A percentile compares a stretch with the other conserved stretches of the same genome.
These are phyloP conservation scores for Meda fulgida DNA, from an alignment of 2,797 vertebrate species.

Conservation along the genomic window DNA sequence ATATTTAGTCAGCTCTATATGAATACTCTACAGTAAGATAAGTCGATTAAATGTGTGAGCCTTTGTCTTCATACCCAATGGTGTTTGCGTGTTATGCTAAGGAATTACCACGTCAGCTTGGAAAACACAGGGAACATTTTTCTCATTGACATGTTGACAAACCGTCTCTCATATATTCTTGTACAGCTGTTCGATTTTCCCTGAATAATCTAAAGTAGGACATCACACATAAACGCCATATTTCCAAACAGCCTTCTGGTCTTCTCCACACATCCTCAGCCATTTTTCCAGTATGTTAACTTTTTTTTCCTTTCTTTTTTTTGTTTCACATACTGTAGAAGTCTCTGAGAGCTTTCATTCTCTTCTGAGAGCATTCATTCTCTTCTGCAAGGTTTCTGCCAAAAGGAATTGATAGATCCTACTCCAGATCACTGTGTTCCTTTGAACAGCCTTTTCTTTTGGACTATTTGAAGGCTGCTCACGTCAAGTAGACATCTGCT, in stretches of 20 bases:
- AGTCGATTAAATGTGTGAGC: constrained; percentile 28
- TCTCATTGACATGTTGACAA: constrained; percentile 42
- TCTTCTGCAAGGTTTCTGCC: not conserved
- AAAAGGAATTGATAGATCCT: not conserved
- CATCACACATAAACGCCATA: constrained; percentile 1
- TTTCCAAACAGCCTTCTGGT: constrained; percentile 18
- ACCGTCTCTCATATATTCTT: constrained; percentile 26
- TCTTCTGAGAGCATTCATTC: not conserved
- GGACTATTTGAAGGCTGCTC: constrained; percentile 1
- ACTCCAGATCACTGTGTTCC: constrained; percentile 11
- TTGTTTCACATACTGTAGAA: not conserved
- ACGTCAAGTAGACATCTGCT: constrained; percentile 40
- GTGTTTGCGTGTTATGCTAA: constrained; percentile 3
- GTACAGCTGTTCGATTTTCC: constrained; percentile 25
- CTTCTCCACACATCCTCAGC: not conserved
- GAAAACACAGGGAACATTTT: constrained; percentile 26
- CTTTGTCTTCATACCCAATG: constrained; percentile 4
- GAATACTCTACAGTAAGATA: constrained; percentile 12
- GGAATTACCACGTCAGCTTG: constrained; percentile 9
- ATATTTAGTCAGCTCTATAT: not conserved
- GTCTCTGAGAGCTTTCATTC: not conserved
- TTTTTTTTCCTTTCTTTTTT: not conserved
- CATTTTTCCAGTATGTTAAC: constrained; percentile 1
- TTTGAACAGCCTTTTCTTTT: constrained; percentile 25
- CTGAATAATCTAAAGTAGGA: constrained; percentile 32